Evolutionary conservation across 2,113 vertebrate species (phyloP).

Genomic region (Misgurnus anguillicaudatus): DNA sequence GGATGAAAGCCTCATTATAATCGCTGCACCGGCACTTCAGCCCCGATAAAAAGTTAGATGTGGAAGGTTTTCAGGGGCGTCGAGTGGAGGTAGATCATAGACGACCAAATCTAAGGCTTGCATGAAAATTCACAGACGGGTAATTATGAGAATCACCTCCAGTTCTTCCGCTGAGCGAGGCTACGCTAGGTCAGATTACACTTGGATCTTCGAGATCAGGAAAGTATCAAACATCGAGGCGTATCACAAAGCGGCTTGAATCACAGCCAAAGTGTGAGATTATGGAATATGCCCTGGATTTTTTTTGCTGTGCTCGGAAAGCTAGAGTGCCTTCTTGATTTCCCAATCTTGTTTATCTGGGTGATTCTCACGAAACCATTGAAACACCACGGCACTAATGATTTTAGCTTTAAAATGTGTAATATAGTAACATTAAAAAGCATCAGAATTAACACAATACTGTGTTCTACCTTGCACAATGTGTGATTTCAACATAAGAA

Average conservation of each 20-base stretch:
- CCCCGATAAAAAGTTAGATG: constrained; percentile 29
- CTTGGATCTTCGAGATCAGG: constrained; percentile 3
- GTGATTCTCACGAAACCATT: too few species aligned
- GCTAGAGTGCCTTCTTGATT: not conserved
- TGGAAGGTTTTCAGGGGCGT: not conserved
- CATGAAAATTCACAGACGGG: constrained; percentile 13
- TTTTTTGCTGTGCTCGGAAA: not conserved
- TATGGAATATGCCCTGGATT: constrained; percentile 4
- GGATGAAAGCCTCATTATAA: constrained; percentile 53
- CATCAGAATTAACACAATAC: too few species aligned
- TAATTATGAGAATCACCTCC: constrained; percentile 36
- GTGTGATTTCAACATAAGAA: too few species aligned
- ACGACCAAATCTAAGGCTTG: not conserved
- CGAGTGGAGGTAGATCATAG: constrained; percentile 17
- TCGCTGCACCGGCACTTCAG: not conserved
- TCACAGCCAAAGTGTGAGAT: constrained; percentile 7
- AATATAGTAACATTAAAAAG: too few species aligned
- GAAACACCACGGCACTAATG: too few species aligned
- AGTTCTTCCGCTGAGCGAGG: constrained; percentile 4
- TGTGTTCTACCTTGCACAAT: too few species aligned
- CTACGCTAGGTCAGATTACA: not conserved
- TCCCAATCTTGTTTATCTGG: not conserved
- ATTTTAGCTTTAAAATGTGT: too few species aligned
- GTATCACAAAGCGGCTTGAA: constrained; percentile 2
- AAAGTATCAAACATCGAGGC: not conserved